Percentiles rank a stretch among this genome's conserved stretches.
Evolutionary conservation across 2,113 vertebrate species (phyloP).

Genomic region (Hippocampus mohnikei): DNA sequence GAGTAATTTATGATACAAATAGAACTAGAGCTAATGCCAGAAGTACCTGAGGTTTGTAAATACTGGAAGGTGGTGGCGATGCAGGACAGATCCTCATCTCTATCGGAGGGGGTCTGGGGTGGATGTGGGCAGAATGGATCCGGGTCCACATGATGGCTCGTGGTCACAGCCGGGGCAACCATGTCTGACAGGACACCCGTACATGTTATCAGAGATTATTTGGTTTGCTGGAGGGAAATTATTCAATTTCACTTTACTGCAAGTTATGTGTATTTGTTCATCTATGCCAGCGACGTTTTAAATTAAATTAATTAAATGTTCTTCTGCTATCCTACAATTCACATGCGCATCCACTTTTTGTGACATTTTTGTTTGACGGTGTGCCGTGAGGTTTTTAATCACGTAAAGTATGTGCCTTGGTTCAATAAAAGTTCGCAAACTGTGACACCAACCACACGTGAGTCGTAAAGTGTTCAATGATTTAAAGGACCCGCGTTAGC

Average conservation of each 20-base stretch:
- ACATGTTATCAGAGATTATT: not conserved
- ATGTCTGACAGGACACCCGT: constrained; percentile 37
- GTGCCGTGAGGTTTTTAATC: not conserved
- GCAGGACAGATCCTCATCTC: constrained; percentile 80
- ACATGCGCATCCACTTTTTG: not conserved
- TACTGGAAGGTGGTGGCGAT: constrained; percentile 87
- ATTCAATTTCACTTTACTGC: not conserved
- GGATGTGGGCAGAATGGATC: constrained; percentile 29
- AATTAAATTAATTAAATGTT: no score
- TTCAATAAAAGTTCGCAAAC: not conserved
- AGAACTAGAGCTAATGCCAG: no score
- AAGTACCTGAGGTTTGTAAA: constrained; percentile 74
- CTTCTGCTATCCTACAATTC: not conserved
- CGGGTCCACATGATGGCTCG: constrained; percentile 35
- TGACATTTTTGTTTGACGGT: not conserved
- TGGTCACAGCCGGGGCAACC: constrained; percentile 46
- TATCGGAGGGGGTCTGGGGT: constrained; percentile 64
- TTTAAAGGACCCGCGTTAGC: not conserved
- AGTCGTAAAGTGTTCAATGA: not conserved
- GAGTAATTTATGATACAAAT: not conserved
- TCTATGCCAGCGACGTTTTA: not conserved
- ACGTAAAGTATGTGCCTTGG: not conserved
- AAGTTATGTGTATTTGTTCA: not conserved
- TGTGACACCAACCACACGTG: not conserved
- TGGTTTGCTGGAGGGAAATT: not conserved